Evolutionary conservation across 1,140 invertebrate genomes (phyloP).

Genomic region (Drosophila gunungcola): DNA sequence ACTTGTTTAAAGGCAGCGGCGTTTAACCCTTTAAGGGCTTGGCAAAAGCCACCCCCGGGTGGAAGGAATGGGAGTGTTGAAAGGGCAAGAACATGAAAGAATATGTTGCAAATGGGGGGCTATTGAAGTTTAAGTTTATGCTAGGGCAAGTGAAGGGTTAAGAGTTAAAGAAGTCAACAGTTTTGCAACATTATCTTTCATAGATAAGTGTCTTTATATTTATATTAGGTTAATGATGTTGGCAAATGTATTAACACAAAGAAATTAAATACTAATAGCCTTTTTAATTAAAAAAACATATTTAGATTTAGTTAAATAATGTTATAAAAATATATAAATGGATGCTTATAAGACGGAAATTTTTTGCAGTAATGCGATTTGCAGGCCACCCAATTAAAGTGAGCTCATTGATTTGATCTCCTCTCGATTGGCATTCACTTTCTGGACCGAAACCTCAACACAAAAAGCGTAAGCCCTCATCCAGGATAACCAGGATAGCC

Average conservation of each 20-base stretch:
- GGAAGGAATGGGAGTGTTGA: background rate
- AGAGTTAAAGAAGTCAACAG: background rate
- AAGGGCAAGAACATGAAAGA: constrained; percentile 18
- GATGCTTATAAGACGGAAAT: background rate
- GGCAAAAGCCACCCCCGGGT: constrained; percentile 13
- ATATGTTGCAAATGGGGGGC: constrained; percentile 7
- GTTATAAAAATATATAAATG: background rate
- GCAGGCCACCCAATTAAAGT: constrained; percentile 5
- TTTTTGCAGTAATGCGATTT: background rate
- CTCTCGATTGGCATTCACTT: constrained; percentile 22
- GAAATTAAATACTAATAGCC: no score
- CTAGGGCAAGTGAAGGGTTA: background rate
- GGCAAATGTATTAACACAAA: no score
- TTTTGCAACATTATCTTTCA: background rate
- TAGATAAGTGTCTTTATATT: background rate
- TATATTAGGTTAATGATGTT: background rate
- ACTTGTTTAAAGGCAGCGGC: constrained; percentile 70
- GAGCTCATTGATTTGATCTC: constrained; percentile 26
- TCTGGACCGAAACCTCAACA: constrained; percentile 22
- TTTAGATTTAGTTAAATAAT: no score
- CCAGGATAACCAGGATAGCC: constrained; percentile 20
- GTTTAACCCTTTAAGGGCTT: constrained; percentile 58
- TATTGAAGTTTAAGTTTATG: background rate
- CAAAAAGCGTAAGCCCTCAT: constrained; percentile 17
- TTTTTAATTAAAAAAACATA: no score